Base-by-base conservation (phyloP, 2,113 vertebrate genomes). In the Ia io region DNA sequence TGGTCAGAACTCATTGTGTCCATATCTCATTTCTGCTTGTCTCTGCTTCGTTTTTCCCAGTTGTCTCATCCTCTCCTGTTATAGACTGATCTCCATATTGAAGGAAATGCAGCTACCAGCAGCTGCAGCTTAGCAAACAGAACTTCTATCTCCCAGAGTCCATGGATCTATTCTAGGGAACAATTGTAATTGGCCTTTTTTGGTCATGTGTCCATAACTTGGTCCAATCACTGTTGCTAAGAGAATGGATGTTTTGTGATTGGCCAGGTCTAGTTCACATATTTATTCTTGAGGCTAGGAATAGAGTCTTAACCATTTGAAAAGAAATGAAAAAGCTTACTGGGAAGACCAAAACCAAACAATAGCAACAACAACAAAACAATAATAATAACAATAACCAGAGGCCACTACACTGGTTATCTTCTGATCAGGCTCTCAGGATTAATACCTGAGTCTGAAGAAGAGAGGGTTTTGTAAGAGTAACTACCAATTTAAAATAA, bases 401-500 rank as follows among this genome's bases (percentile, higher is more conserved):
- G 69, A 92, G 13, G 22, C 32, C 28, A 44, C 49, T 92, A 70
- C 9, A 49, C 18, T 90, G 37, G 69, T 84, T 91, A 84, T 89
- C 73, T 95, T 94, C 51, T 91, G 61, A 91, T 89, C 37, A 7
- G 69, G 22, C 40, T 90, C 47, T 42, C 47, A 35, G 17, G 37
- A 78, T 47, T 85, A 73, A 73, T 74, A 82, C 9, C 17, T 56
- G 63, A 96, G 78, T 83, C 74, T 40, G 44, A 93, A 91, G 28
- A 65, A 83, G 69, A 96, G 44, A 93, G 28, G 78, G 28, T 23
- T 88, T 80, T 91, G 53, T 88, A 92, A 90, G 71, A 90, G 18
- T 77, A 90, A 95, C 80, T 92, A 77, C 47, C 61, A 91, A 56
- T 74, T 95, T 67, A 96, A 95, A 97, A 42, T 9, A 74, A 35